Base-by-base conservation (phyloP, 2,113 vertebrate species). In the Regulus satrapa region DNA sequence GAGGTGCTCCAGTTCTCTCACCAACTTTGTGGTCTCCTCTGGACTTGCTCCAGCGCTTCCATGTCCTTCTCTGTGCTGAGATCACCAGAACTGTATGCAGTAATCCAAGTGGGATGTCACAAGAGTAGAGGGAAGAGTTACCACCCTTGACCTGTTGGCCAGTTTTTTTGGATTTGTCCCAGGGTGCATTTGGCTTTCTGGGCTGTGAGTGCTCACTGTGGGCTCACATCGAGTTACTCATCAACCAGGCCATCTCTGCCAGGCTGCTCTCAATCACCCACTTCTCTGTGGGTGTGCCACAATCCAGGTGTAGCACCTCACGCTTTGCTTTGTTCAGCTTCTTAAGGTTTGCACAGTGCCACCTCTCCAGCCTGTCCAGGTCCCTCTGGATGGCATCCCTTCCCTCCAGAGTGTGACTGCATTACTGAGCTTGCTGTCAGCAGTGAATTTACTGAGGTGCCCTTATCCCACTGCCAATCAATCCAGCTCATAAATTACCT, bases 211-310 rank as follows among this genome's bases (percentile, higher is more conserved):
- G 3, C 38, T 43, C 43, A 16, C 23, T 48, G 59, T 18, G 0
- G 0, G 41, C 20, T 78, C 41, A 26, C 1, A 13, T 17, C 0
- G 1, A 41, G 17, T 20, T 79, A 15, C 12, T 72, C 36, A 41
- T n/a, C 32, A n/a, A 12, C 28, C 14, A 11, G 21, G 29, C 52
- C 32, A 66, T 51, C 43, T 38, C 38, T 43, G 18, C 18, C 5
- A 3, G 5, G 12, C 43, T 80, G 21, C 15, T 80, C 31, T 66
- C 36, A 28, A 3, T 58, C 32, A 43, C 36, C 8, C 25, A 8
- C 10, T 66, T 66, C 21, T 56, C 67, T 55, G 21, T 63, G 26
- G 12, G 6, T 68, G 54, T 24, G 12, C n/a, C 24, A 25, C 12
- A 24, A 8, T n/a, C 64, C 75, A 36, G 21, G 5, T 43, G 43